Percentiles rank a stretch among this genome's conserved stretches.
Evolutionary conservation across 1,140 invertebrate species (phyloP).

Genomic region (Drosophila jambulina): DNA sequence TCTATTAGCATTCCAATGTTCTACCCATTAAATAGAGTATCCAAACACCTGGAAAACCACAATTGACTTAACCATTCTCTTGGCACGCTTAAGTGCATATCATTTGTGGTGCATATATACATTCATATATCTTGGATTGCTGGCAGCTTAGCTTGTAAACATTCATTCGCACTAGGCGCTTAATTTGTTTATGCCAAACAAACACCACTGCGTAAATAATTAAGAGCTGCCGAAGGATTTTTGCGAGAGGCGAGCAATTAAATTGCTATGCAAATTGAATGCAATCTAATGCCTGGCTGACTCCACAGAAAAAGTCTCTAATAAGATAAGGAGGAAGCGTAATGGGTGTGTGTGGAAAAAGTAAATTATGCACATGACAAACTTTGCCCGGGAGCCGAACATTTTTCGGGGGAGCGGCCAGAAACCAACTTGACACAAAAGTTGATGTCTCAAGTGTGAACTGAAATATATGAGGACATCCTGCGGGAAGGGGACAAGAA

Average conservation of each 20-base stretch:
- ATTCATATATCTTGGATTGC: conserved; percentile 7
- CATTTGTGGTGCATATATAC: conserved; percentile 4
- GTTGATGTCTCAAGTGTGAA: conserved; percentile 81
- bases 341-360: conserved; percentile 43
- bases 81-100: conserved; percentile 59
- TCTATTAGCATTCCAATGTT: neutral
- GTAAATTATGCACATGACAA: conserved; percentile 74
- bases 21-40: conserved; percentile 1
- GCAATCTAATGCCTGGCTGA: conserved; percentile 43
- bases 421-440: conserved; percentile 64
- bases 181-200: conserved; percentile 68
- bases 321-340: conserved; percentile 61
- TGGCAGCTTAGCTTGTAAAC: conserved; percentile 38
- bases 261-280: conserved; percentile 74
- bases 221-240: conserved; percentile 56
- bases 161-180: conserved; percentile 57
- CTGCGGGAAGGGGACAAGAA: conserved; percentile 14
- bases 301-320: conserved; percentile 49
- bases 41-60: neutral
- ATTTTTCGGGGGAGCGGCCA: conserved; percentile 23
- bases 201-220: conserved; percentile 64
- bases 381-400: conserved; percentile 38
- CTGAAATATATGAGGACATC: conserved; percentile 64
- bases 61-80: conserved; percentile 24
- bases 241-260: conserved; percentile 45